Evolutionary conservation across 1,140 invertebrate species (phyloP), one percentile per base, ranked within the genome.

Genomic region (Nomia melanderi): DNA sequence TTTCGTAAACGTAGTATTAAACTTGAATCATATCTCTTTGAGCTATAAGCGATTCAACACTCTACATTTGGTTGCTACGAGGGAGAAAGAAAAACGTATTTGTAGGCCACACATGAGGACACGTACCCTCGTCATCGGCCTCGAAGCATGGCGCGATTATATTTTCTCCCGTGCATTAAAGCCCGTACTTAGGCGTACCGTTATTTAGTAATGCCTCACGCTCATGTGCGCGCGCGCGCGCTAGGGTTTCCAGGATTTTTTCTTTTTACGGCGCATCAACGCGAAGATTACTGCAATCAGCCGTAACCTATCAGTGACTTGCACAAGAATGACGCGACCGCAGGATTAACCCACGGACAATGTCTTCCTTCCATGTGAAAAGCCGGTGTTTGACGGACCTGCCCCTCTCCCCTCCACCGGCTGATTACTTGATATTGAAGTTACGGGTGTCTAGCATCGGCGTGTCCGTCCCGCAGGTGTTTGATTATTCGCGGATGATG

Each of bases 251-350:
- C 36, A 71, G 23, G 9, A 83, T 70, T 74, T 80, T 77, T 80
- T 63, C 25, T 59, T 65, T 78, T 39, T 57, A 20, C 69, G 57
- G 53, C 64, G 69, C 74, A 81, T 82, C 70, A 77, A 64, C 83
- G 78, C 81, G 79, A 81, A 81, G 78, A 84, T 84, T 84, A 84
- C 83, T 75, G 81, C 83, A 84, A 84, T 84, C 83, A 84, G 65
- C 59, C 65, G 73, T 83, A 81, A 83, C 69, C 78, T 83, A 81
- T 83, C 81, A 72, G 78, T 75, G 83, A 83, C 65, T 84, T 63
- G 83, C 73, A 79, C 53, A 47, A 74, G 74, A 83, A 56, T 77
- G 83, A 84, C 77, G 77, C 77, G 78, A 79, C 57, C 69, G 65
- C 54, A 31, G 54, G 36, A 83, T 83, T 83, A 81, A 85, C 63